Evolutionary conservation across 2,113 vertebrate genomes (phyloP).

Genomic region (Grus americana): DNA sequence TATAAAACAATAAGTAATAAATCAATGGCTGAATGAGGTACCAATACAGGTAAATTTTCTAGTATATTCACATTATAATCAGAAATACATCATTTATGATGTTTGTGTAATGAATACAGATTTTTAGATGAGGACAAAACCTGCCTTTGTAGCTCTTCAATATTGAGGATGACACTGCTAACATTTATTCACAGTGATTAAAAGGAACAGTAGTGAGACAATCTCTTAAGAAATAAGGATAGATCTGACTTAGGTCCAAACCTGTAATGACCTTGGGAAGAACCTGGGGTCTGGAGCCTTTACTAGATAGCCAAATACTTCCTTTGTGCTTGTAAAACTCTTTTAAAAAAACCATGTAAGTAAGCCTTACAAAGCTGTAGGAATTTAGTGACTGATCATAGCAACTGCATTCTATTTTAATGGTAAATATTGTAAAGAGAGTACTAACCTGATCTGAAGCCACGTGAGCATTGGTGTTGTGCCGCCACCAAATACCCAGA

Average conservation of each 20-base stretch:
- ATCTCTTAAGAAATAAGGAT: background rate
- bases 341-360: background rate
- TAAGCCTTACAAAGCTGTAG: background rate
- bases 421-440: background rate
- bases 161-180: background rate
- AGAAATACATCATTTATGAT: background rate
- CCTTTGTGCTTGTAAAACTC: background rate
- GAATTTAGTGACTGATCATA: background rate
- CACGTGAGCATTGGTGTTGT: slow-evolving; percentile 78
- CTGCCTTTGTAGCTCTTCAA: background rate
- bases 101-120: background rate
- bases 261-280: background rate
- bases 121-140: background rate
- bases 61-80: background rate
- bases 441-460: slow-evolving; percentile 85
- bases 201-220: background rate
- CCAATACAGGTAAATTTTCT: background rate
- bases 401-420: background rate
- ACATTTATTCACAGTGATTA: background rate
- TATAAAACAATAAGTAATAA: background rate
- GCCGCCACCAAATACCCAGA: slow-evolving; percentile 82
- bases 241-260: background rate
- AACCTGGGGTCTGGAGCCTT: background rate
- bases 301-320: background rate
- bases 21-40: background rate